Evolutionary conservation across 2,888 invertebrate genomes (phyloP).

Genomic region (Melinopterus prodromus): DNA sequence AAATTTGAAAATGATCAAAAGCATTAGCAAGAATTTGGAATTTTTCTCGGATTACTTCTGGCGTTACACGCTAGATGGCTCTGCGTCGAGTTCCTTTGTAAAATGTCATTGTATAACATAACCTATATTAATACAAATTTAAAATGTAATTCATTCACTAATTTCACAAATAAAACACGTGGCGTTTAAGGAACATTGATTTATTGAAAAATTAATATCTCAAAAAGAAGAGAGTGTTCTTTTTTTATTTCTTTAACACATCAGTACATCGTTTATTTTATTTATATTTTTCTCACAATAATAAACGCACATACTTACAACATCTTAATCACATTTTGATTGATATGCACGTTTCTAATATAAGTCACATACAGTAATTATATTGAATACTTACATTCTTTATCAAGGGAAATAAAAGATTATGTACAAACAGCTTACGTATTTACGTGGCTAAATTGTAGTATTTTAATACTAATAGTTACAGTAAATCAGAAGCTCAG

Average conservation of each 20-base stretch:
- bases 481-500: too few species aligned
- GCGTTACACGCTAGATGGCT: too few species aligned
- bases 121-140: too few species aligned
- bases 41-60: too few species aligned
- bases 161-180: slow-evolving; percentile 24
- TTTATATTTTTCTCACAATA: neutral
- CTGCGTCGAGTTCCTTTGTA: too few species aligned
- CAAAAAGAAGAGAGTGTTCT: neutral
- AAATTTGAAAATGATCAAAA: too few species aligned
- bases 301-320: too few species aligned
- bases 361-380: neutral
- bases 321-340: neutral
- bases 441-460: neutral
- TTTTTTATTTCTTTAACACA: neutral
- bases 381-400: neutral
- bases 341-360: neutral
- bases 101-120: too few species aligned
- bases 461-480: neutral
- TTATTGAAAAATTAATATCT: slow-evolving; percentile 34
- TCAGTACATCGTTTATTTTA: neutral
- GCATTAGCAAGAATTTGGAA: too few species aligned
- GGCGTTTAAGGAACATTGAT: slow-evolving; percentile 32
- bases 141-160: too few species aligned
- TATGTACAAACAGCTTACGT: too few species aligned
- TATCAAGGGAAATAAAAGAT: too few species aligned